A percentile compares a stretch with the other conserved stretches of the same genome.
These are phyloP conservation scores for Pelodiscus sinensis DNA, from an alignment of 2,113 vertebrate genomes.

Conservation along the genomic window DNA sequence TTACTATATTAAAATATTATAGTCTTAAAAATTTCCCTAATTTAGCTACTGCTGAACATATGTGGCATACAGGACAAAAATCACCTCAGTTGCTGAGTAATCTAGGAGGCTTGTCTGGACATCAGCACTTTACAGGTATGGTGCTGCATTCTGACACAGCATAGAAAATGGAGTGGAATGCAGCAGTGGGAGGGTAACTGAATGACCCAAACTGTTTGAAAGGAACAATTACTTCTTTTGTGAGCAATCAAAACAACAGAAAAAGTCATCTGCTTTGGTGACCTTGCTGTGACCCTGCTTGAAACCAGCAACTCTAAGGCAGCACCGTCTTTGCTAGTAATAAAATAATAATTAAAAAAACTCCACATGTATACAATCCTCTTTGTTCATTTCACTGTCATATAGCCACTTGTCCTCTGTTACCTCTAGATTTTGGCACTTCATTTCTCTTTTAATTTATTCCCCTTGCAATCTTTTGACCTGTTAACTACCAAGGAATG, in stretches of 20 bases:
- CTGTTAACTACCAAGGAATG: not conserved
- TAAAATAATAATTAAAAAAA: not conserved
- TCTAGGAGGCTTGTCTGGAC: not conserved
- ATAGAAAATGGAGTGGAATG: not conserved
- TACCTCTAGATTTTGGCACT: not conserved
- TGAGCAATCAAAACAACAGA: not conserved
- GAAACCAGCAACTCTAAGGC: conserved; percentile 10
- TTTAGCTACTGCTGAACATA: not conserved
- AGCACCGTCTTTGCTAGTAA: not conserved
- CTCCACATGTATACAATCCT: not conserved
- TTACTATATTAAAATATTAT: too few relatives aligned
- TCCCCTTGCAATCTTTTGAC: not conserved
- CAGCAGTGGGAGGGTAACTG: not conserved
- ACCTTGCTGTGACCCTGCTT: conserved; percentile 31
- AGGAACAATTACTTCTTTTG: not conserved
- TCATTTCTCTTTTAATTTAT: not conserved
- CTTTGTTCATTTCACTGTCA: not conserved
- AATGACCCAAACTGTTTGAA: not conserved
- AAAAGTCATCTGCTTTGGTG: not conserved
- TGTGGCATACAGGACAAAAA: accelerated
- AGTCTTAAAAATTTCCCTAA: accelerated
- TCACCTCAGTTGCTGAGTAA: accelerated
- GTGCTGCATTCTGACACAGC: accelerated
- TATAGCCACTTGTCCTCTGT: accelerated
- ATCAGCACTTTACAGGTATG: not conserved